Conservation (phyloP, 2,888 invertebrate species). For the Polydesmus complanatus region DNA sequence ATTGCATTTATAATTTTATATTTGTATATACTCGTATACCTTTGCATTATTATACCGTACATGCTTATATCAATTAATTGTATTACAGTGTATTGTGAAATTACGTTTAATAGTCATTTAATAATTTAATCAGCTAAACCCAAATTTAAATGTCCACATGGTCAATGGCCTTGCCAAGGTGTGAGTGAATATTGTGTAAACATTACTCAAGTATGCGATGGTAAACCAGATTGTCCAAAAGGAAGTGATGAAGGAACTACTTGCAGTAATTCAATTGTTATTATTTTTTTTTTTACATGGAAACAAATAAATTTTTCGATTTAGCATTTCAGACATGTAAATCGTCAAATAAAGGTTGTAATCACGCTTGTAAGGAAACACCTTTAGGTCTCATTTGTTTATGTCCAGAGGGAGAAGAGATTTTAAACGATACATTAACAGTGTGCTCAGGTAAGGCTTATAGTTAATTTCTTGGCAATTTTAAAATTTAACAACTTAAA, state of each 20-base stretch:
- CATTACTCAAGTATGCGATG: conserved; percentile 75
- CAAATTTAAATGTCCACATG: conserved; percentile 27
- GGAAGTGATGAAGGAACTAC: conserved; percentile 84
- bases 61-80: too few species aligned
- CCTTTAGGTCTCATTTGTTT: conserved; percentile 69
- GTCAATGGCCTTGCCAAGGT: conserved; percentile 73
- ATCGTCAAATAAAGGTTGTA: conserved; percentile 36
- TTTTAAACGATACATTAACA: conserved; percentile 36
- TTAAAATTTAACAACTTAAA: background rate
- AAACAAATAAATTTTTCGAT: background rate
- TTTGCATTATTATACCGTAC: too few species aligned
- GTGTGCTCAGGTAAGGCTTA: background rate
- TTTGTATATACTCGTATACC: too few species aligned
- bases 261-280: conserved; percentile 43
- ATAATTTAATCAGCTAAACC: conserved; percentile 16
- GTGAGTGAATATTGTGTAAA: conserved; percentile 59
- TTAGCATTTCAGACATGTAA: conserved; percentile 12
- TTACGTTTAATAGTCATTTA: background rate
- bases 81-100: background rate
- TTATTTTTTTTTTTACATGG: background rate
- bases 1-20: too few species aligned
- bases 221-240: conserved; percentile 76
- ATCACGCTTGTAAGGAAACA: conserved; percentile 54
- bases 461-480: background rate
- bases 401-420: conserved; percentile 75